These are phyloP conservation scores for Nephotettix cincticeps DNA, from an alignment of 1,140 invertebrate genomes.

Conservation along the genomic window DNA sequence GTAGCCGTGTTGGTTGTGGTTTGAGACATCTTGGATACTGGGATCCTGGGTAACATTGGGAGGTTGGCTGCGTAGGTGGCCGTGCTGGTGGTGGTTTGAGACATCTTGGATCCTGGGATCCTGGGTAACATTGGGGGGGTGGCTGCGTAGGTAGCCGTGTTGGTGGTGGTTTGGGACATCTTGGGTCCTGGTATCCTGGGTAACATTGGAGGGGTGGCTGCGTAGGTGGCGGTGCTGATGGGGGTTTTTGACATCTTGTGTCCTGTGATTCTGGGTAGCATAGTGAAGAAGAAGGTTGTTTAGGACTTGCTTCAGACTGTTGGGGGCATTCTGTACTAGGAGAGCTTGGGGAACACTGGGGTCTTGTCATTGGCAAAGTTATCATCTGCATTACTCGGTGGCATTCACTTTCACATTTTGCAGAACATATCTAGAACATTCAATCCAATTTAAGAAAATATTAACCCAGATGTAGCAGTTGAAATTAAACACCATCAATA, in stretches of 20 bases:
- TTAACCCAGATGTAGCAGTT: no score
- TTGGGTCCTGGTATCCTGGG: conserved; percentile 44
- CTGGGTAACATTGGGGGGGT: conserved; percentile 40
- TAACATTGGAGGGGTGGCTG: conserved; percentile 38
- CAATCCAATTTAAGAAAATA: no score
- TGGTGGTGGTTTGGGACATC: conserved; percentile 40
- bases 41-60: conserved; percentile 45
- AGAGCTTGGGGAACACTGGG: no score
- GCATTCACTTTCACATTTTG: no score
- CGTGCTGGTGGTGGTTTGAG: conserved; percentile 40
- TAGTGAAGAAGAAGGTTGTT: conserved; percentile 36
- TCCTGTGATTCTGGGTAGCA: conserved; percentile 47
- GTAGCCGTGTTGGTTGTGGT: conserved; percentile 28
- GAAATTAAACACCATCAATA: no score
- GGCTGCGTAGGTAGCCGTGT: conserved; percentile 21
- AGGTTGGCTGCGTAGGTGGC: no score
- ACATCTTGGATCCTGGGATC: conserved; percentile 44
- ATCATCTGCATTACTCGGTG: no score
- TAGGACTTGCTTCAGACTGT: no score
- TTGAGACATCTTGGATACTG: conserved; percentile 44
- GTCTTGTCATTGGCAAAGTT: no score
- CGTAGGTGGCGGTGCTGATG: no score
- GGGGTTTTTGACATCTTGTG: conserved; percentile 45
- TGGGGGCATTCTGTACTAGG: no score
- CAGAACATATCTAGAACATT: no score